Evolutionary conservation across 2,888 invertebrate species (phyloP), one percentile per base, ranked within the genome.

Genomic region (Conus canariensis): DNA sequence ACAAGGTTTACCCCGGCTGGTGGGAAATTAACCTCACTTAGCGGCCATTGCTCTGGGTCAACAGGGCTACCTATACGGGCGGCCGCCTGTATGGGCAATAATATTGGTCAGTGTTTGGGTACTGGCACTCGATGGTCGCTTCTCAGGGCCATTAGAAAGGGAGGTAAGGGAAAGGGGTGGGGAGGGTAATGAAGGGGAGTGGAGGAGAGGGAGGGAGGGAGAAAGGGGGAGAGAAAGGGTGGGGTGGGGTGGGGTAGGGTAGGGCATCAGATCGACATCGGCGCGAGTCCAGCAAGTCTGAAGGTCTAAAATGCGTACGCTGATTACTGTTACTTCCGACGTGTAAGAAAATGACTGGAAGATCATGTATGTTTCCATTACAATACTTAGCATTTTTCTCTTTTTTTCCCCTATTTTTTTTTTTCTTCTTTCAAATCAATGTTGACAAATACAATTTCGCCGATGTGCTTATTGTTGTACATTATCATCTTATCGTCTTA

Each of bases 11-110:
- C n/a, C 22, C 6, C 10, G 25, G 30, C 86, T 86, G 86, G 86
- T 45, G 86, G 86, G 67, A 86, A 86, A 67, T 64, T 67, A 64
- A 67, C 67, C 14, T 59, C 67, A 67, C 19, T 86, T 86, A 86
- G 67, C 67, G 45, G 2, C 25, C 22, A 45, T 67, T 59, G 86
- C 45, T 59, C 8, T 30, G 12, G 10, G 77, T 30, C 77, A 77
- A 77, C 77, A 77, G 8, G 30, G 10, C 30, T 12, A 9, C 10
- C 7, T 8, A 7, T 8, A 7, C 25, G 30, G 16, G 16, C 60
- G 9, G 60, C 60, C 60, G 30, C 60, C 60, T 64, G 60, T 64
- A 64, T 64, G 16, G 60, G 9, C 16, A 64, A 64, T 16, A 12
- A 3, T 64, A 60, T 8, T 60, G 60, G 77, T 77, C 77, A 77